Conservation (phyloP, 30 jellyfish, hydroid and myxozoan genomes). For the Cassiopea xamachana region DNA sequence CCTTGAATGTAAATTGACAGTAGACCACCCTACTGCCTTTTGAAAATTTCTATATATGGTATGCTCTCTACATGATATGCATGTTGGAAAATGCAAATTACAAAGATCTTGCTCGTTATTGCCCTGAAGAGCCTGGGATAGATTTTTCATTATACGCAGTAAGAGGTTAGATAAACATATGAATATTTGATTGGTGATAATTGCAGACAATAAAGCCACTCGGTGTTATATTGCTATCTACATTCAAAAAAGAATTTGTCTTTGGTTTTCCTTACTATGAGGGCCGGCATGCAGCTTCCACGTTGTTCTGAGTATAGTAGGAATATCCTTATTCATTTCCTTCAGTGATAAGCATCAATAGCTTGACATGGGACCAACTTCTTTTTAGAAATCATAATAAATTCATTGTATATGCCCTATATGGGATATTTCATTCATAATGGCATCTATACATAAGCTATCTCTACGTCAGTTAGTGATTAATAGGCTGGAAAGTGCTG, state of each 20-base stretch:
- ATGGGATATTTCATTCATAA: neutral
- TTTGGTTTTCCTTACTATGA: neutral
- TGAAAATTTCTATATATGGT: neutral
- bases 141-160: slow-evolving; percentile 2
- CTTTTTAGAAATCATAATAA: neutral
- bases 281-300: slow-evolving; percentile 11
- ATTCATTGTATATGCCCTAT: slow-evolving; percentile 6
- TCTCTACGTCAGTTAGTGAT: neutral
- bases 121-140: neutral
- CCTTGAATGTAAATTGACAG: neutral
- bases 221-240: neutral
- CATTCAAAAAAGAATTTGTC: neutral
- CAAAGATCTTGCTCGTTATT: neutral
- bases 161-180: slow-evolving; percentile 18
- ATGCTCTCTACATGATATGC: neutral
- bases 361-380: slow-evolving; percentile 6
- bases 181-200: slow-evolving; percentile 3
- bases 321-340: slow-evolving; percentile 2
- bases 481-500: neutral
- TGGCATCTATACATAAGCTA: neutral
- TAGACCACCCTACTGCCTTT: neutral
- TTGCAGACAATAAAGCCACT: slow-evolving; percentile 3
- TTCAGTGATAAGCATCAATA: neutral
- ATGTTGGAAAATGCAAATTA: neutral
- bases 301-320: slow-evolving; percentile 2